These are phyloP conservation scores for Atta texana DNA, from an alignment of 1,140 invertebrate genomes.

Conservation along the genomic window DNA sequence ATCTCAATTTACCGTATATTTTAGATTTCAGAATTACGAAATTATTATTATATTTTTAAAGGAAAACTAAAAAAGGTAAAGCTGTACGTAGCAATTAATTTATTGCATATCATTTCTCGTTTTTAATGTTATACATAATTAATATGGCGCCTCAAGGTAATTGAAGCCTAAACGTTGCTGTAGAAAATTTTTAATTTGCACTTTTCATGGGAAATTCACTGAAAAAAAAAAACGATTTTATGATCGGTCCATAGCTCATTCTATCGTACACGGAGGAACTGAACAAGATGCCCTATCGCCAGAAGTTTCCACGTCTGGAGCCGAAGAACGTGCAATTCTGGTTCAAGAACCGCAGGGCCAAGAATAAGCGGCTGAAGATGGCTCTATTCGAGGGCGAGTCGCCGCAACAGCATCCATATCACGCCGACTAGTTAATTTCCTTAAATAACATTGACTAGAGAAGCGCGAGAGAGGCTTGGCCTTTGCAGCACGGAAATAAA, in stretches of 20 bases:
- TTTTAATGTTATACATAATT: too few relatives aligned
- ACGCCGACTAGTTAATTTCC: constrained; percentile 81
- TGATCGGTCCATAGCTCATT: constrained; percentile 90
- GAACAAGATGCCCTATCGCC: constrained; percentile 97
- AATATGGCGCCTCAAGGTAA: too few relatives aligned
- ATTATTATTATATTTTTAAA: too few relatives aligned
- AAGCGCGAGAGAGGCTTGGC: not conserved
- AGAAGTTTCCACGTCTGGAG: constrained; percentile 98
- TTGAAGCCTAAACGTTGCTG: not conserved
- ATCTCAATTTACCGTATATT: too few relatives aligned
- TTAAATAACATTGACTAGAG: constrained; percentile 64
- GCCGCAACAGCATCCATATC: constrained; percentile 86
- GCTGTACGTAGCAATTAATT: too few relatives aligned
- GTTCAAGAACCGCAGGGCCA: constrained; percentile 98
- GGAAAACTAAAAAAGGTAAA: too few relatives aligned
- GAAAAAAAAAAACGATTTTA: constrained; percentile 22
- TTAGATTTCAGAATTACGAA: too few relatives aligned
- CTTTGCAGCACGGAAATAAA: constrained; percentile 17
- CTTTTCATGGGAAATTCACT: not conserved
- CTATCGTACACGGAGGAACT: constrained; percentile 98
- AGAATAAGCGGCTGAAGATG: constrained; percentile 97
- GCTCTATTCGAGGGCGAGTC: constrained; percentile 90
- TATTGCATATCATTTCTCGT: too few relatives aligned
- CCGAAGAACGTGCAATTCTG: constrained; percentile 99
- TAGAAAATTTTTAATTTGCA: not conserved